A percentile compares a stretch with the other conserved stretches of the same genome.
Conservation (phyloP, 1,140 invertebrate species). For the Bombus sylvicola region DNA sequence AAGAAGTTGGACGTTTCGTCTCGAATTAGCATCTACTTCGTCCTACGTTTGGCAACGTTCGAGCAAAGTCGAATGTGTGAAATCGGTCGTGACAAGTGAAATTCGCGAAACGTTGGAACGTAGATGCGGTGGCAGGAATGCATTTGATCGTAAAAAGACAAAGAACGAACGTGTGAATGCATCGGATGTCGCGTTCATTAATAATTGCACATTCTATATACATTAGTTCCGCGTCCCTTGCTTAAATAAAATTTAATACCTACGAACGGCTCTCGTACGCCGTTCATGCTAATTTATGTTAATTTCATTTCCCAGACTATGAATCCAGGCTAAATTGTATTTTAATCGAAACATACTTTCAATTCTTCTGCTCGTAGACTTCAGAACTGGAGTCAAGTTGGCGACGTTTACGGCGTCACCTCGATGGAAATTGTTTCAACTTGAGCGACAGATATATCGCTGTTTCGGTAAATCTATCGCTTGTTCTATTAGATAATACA, state of each 20-base stretch:
- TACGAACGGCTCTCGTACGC: not conserved
- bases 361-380: not conserved
- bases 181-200: not conserved
- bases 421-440: conserved; percentile 14
- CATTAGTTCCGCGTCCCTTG: not conserved
- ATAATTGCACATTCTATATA: conserved; percentile 15
- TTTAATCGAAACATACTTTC: conserved; percentile 48
- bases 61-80: not conserved
- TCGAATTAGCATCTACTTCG: conserved; percentile 8
- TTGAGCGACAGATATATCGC: not conserved
- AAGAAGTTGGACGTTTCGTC: not conserved
- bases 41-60: no score
- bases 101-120: not conserved
- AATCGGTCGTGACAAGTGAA: not conserved
- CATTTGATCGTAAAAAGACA: not conserved
- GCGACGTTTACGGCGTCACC: not conserved
- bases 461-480: no score
- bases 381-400: not conserved
- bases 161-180: not conserved
- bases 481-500: not conserved
- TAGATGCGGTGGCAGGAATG: no score
- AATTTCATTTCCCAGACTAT: conserved; percentile 42
- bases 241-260: conserved; percentile 44
- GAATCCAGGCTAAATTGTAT: conserved; percentile 44
- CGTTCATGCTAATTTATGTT: conserved; percentile 48